A percentile compares a stretch with the other conserved stretches of the same genome.
phyloP scores from a whole-genome alignment of 2,888 invertebrate species.

The Drosophila mimica region DNA sequence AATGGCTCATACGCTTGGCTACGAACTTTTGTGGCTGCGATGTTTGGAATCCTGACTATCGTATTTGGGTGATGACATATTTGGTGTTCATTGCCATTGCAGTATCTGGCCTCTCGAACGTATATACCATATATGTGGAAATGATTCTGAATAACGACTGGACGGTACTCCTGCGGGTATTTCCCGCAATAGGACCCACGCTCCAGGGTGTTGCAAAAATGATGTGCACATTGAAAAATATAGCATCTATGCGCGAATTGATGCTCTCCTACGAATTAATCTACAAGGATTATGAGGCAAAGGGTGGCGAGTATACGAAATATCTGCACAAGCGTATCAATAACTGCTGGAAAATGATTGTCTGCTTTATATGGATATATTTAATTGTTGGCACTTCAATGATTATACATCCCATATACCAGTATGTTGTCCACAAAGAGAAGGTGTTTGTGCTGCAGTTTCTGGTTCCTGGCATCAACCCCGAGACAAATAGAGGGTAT shows the following conservation, averaged over 20 bases:
- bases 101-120: conserved; percentile 29
- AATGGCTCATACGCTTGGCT: conserved; percentile 47
- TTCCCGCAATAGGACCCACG: conserved; percentile 56
- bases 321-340: conserved; percentile 47
- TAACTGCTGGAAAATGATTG: conserved; percentile 38
- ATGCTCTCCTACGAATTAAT: conserved; percentile 43
- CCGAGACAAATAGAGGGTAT: conserved; percentile 47
- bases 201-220: conserved; percentile 56
- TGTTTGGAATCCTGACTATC: conserved; percentile 41
- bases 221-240: conserved; percentile 19
- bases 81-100: conserved; percentile 5
- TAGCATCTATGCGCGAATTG: conserved; percentile 33
- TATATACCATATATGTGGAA: conserved; percentile 70
- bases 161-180: conserved; percentile 59
- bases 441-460: conserved; percentile 69
- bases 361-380: conserved; percentile 42
- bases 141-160: conserved; percentile 55
- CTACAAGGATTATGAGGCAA: conserved; percentile 60
- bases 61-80: conserved; percentile 57
- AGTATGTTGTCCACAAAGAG: conserved; percentile 24
- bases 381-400: not conserved
- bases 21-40: conserved; percentile 64
- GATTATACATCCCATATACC: conserved; percentile 50
- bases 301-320: conserved; percentile 43
- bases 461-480: conserved; percentile 63